These are phyloP conservation scores for Teleopsis dalmanni DNA, from an alignment of 1,140 invertebrate genomes.

Conservation along the genomic window DNA sequence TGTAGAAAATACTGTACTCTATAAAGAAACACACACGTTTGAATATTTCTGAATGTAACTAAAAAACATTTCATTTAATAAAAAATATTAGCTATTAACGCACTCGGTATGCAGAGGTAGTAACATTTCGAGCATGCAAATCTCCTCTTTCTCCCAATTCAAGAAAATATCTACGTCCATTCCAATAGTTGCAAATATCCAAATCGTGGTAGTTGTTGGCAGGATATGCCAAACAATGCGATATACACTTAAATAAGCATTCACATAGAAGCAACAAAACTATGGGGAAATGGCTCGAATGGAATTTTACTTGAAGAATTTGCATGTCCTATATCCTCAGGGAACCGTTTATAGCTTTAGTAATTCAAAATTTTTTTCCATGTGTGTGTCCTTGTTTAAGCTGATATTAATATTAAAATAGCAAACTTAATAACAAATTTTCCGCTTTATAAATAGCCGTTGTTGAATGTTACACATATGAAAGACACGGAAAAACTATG, in stretches of 20 bases:
- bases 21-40: neutral
- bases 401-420: too few relatives aligned
- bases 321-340: too few relatives aligned
- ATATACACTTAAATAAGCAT: constrained; percentile 14
- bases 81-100: neutral
- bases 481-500: too few relatives aligned
- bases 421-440: too few relatives aligned
- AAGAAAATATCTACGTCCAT: constrained; percentile 53
- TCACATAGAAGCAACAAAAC: too few relatives aligned
- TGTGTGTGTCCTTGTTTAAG: too few relatives aligned
- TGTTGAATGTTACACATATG: too few relatives aligned
- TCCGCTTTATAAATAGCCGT: too few relatives aligned
- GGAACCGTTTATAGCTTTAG: too few relatives aligned
- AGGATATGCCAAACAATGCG: constrained; percentile 29
- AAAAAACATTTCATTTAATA: neutral
- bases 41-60: neutral
- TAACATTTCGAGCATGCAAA: constrained; percentile 51
- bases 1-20: constrained; percentile 26
- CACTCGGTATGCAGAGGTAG: constrained; percentile 39
- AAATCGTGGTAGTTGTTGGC: constrained; percentile 43
- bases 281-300: too few relatives aligned
- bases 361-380: too few relatives aligned
- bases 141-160: constrained; percentile 55
- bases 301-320: too few relatives aligned
- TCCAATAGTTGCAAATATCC: constrained; percentile 55